These are phyloP conservation scores for Bombus ignitus DNA, from an alignment of 1,140 invertebrate species.

Conservation along the genomic window DNA sequence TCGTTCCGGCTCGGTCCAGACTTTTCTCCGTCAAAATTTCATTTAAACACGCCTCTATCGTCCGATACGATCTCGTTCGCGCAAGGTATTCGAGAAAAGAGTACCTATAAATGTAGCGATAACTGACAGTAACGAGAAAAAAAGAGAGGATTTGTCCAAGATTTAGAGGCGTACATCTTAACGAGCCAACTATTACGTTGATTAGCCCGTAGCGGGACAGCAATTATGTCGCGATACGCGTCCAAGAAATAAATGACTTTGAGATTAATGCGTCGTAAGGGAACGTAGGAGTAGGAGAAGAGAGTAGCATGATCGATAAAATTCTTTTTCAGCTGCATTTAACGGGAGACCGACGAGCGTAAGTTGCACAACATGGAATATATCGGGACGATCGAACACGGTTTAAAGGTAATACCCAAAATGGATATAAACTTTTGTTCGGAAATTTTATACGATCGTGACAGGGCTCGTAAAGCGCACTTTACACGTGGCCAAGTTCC, in stretches of 20 bases:
- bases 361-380: background rate
- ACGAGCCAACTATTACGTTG: constrained; percentile 45
- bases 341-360: background rate
- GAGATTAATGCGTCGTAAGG: constrained; percentile 33
- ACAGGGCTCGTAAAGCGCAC: constrained; percentile 10
- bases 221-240: constrained; percentile 26
- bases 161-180: background rate
- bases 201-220: constrained; percentile 31
- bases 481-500: background rate
- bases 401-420: background rate
- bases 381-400: background rate
- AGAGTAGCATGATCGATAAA: constrained; percentile 10
- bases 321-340: background rate
- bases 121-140: constrained; percentile 28
- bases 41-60: constrained; percentile 51
- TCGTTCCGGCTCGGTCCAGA: background rate
- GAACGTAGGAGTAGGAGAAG: background rate
- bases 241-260: constrained; percentile 37
- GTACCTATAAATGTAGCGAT: constrained; percentile 52
- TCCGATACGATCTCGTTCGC: constrained; percentile 51
- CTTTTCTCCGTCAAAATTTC: constrained; percentile 44
- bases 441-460: constrained; percentile 11
- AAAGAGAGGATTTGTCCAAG: background rate
- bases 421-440: constrained; percentile 52
- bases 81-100: constrained; percentile 34